Percentiles rank a stretch among this genome's conserved stretches.
Conservation (phyloP, 2,888 invertebrate species). For the Plusia festucae region DNA sequence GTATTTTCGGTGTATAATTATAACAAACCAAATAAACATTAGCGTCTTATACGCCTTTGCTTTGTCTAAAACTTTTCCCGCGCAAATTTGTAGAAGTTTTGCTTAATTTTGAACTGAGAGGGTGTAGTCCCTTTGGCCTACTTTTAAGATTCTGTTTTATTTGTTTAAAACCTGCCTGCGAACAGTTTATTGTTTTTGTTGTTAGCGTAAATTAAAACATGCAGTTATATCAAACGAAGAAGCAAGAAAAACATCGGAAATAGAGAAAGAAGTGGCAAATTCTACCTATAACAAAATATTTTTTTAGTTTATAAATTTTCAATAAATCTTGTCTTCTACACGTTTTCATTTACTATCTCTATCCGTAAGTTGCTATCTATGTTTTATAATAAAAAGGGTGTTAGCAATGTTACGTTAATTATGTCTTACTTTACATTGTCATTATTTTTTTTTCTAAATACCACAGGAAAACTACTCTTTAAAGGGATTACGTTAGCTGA, state of each 20-base stretch:
- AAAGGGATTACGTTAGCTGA: constrained; percentile 85
- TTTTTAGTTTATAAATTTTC: too few species aligned
- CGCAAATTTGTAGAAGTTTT: background rate
- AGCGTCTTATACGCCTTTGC: background rate
- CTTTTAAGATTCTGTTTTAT: background rate
- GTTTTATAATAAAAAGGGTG: background rate
- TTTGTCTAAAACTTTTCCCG: background rate
- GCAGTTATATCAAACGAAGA: too few species aligned
- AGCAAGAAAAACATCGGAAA: too few species aligned
- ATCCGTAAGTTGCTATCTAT: background rate
- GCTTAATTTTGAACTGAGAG: background rate
- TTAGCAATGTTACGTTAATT: constrained; percentile 52
- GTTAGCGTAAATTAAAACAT: too few species aligned
- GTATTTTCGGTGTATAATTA: background rate
- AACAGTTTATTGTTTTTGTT: background rate
- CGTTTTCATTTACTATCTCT: too few species aligned
- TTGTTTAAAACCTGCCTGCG: too few species aligned
- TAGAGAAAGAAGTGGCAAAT: too few species aligned
- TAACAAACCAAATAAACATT: constrained; percentile 2
- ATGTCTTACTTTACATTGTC: constrained; percentile 45
- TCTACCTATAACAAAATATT: too few species aligned
- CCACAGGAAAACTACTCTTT: constrained; percentile 74
- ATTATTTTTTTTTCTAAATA: constrained; percentile 55
- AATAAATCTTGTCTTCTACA: too few species aligned
- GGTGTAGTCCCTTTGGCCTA: background rate